Evolutionary conservation across 1,140 invertebrate genomes (phyloP).

Genomic region (Tetramorium parvispinum): DNA sequence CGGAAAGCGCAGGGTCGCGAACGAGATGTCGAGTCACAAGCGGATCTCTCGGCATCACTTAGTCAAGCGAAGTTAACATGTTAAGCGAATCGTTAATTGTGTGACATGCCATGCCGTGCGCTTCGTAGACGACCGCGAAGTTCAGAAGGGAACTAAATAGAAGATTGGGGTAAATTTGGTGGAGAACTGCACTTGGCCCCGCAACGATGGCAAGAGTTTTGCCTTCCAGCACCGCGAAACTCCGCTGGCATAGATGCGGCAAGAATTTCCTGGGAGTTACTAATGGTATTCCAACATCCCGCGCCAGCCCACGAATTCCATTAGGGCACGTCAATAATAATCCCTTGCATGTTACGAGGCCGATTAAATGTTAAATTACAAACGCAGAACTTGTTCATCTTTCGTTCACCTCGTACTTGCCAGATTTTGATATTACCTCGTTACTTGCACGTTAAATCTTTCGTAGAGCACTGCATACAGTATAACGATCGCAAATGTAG

Average conservation of each 20-base stretch:
- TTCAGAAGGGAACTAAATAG: slow-evolving; percentile 44
- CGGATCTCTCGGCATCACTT: not conserved
- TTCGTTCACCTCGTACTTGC: not conserved
- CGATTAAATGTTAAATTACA: slow-evolving; percentile 46
- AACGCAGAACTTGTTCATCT: not conserved
- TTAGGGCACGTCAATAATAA: slow-evolving; percentile 57
- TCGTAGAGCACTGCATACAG: not conserved
- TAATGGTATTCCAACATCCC: slow-evolving; percentile 57
- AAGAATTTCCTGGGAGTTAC: slow-evolving; percentile 42
- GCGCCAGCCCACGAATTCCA: slow-evolving; percentile 27
- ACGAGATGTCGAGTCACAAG: not conserved
- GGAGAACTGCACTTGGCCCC: slow-evolving; percentile 27
- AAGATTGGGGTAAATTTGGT: slow-evolving; percentile 56
- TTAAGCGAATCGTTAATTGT: slow-evolving; percentile 75
- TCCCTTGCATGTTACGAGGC: slow-evolving; percentile 23
- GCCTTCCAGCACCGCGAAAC: slow-evolving; percentile 45
- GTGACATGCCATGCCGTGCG: slow-evolving; percentile 67
- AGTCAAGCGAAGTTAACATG: slow-evolving; percentile 28
- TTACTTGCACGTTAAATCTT: not conserved
- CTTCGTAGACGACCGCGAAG: not conserved
- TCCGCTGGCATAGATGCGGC: slow-evolving; percentile 46
- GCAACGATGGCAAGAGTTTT: slow-evolving; percentile 40
- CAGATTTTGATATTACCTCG: not conserved
- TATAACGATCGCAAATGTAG: not conserved
- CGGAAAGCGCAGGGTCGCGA: not conserved